Percentiles rank a stretch among this genome's conserved stretches.
Conservation (phyloP, 2,113 vertebrate genomes). For the Pao palembangensis region DNA sequence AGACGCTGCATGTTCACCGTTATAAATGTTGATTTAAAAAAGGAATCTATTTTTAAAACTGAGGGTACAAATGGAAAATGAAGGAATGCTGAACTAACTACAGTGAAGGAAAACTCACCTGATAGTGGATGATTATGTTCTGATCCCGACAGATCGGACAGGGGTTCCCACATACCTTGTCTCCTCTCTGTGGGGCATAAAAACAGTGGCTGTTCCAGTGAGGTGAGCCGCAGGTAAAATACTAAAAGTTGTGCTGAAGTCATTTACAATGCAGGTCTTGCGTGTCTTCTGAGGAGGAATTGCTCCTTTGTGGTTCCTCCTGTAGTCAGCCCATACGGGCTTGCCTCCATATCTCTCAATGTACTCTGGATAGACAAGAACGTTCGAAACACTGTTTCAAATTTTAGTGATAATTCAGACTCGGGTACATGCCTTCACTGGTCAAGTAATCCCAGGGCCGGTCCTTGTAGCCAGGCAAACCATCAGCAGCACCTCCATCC, state of each 20-base stretch:
- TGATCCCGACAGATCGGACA: conserved; percentile 88
- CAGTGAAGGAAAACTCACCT: conserved; percentile 69
- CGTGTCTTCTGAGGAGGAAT: conserved; percentile 1
- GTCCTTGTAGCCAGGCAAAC: not conserved
- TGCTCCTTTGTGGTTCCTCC: not conserved
- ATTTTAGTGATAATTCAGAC: not conserved
- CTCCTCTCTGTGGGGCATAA: conserved; percentile 72
- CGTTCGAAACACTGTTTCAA: not conserved
- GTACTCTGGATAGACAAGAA: not conserved
- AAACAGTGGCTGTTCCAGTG: no score
- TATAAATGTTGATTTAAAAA: no score
- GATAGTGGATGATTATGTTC: conserved; percentile 80
- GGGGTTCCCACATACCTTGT: conserved; percentile 80
- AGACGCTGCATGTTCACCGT: no score
- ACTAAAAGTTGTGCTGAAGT: no score
- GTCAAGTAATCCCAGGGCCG: not conserved
- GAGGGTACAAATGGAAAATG: no score
- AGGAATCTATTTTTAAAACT: no score
- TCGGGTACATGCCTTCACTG: not conserved
- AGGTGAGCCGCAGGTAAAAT: no score
- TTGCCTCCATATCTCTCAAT: not conserved
- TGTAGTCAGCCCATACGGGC: not conserved
- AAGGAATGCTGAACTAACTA: no score
- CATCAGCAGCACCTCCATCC: not conserved
- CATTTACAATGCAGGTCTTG: not conserved